Percentiles rank a stretch among this genome's conserved stretches.
Evolutionary conservation across 64 coral and sea anemone species (phyloP).

Genomic region (Montipora foliosa): DNA sequence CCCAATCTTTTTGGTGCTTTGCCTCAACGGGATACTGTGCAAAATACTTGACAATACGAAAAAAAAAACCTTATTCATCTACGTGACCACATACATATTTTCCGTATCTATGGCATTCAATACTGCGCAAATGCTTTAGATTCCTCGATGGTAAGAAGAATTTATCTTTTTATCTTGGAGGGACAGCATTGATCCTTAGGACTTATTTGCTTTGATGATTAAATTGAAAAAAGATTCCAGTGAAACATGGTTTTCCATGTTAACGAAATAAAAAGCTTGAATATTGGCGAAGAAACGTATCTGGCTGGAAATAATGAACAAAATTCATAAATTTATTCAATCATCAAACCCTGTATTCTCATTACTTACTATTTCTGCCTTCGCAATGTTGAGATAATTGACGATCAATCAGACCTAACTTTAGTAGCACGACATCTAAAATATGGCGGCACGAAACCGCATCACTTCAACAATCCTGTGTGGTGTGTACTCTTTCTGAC

Average conservation of each 20-base stretch:
- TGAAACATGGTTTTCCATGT: neutral
- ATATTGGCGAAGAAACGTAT: no score
- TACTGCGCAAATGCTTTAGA: neutral
- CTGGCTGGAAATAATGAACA: neutral
- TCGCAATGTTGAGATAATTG: neutral
- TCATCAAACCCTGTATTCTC: neutral
- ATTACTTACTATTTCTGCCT: neutral
- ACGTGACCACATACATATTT: no score
- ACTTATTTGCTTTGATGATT: neutral
- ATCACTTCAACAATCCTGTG: neutral
- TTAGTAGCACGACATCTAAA: neutral
- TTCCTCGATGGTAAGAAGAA: slow-evolving; percentile 3
- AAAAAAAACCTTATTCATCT: no score
- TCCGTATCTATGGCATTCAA: neutral
- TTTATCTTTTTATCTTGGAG: neutral
- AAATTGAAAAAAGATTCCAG: neutral
- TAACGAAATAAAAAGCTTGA: neutral
- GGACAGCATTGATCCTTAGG: neutral
- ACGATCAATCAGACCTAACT: slow-evolving; percentile 48
- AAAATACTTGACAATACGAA: no score
- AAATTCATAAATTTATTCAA: neutral
- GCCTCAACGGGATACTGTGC: no score
- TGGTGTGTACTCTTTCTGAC: neutral
- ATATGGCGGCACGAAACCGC: neutral
- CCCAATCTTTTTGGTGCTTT: neutral